These are phyloP conservation scores for Gymnocypris eckloni DNA, from an alignment of 2,797 vertebrate genomes.

Conservation along the genomic window DNA sequence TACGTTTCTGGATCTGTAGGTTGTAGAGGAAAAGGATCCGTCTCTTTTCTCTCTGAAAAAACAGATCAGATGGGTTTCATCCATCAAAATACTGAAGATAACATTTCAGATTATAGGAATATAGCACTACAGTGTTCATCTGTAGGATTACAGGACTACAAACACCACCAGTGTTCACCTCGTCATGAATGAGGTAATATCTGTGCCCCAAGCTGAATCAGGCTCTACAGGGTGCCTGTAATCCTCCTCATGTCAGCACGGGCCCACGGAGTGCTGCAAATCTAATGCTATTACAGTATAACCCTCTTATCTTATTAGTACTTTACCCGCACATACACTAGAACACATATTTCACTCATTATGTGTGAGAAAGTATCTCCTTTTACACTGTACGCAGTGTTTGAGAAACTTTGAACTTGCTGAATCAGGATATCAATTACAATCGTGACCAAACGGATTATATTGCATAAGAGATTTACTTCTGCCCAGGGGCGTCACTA, in stretches of 20 bases:
- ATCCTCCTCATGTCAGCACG: conserved; percentile 37
- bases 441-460: conserved; percentile 25
- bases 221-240: conserved; percentile 41
- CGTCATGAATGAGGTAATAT: conserved; percentile 36
- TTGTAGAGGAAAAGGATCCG: conserved; percentile 86
- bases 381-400: conserved; percentile 9
- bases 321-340: conserved; percentile 27
- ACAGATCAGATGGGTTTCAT: background rate
- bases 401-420: conserved; percentile 25
- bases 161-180: conserved; percentile 4
- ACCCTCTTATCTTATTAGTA: conserved; percentile 40
- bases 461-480: conserved; percentile 19
- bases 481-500: background rate
- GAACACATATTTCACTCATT: conserved; percentile 33
- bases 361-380: background rate
- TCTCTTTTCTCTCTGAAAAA: conserved; percentile 83
- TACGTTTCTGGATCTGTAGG: conserved; percentile 75
- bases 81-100: background rate
- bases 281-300: conserved; percentile 58
- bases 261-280: conserved; percentile 27
- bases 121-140: background rate
- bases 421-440: conserved; percentile 37
- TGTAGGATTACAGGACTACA: background rate
- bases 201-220: conserved; percentile 54
- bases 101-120: conserved; percentile 1